Conservation (phyloP, 2,888 invertebrate species). For the Rotaria sp. region DNA sequence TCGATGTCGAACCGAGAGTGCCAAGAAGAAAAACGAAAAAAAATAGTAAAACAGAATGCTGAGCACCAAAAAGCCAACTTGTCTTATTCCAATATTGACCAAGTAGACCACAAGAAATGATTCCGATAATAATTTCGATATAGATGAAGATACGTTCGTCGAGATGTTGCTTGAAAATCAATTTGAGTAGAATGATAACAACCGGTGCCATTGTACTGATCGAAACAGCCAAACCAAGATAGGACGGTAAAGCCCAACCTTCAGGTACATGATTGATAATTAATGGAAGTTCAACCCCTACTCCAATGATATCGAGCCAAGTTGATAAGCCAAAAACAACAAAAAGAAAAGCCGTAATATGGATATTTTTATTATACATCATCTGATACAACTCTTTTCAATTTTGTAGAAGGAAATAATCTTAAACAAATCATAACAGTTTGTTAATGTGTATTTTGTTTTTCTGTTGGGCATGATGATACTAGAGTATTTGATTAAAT, state of each 20-base stretch:
- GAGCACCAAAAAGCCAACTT: background rate
- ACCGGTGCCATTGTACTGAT: background rate
- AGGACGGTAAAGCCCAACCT: background rate
- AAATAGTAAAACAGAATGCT: background rate
- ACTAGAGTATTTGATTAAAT: too few species aligned
- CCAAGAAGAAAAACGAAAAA: background rate
- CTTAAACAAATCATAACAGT: too few species aligned
- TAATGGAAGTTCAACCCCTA: conserved; percentile 13
- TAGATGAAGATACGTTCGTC: conserved; percentile 17
- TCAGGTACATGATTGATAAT: background rate
- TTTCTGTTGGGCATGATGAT: too few species aligned
- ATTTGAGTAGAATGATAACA: background rate
- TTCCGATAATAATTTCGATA: background rate
- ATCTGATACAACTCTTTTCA: too few species aligned
- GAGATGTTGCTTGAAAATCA: background rate
- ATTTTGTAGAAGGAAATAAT: too few species aligned
- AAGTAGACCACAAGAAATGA: background rate
- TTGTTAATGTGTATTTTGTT: too few species aligned
- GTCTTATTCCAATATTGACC: background rate
- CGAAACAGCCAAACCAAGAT: background rate
- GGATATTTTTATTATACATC: background rate
- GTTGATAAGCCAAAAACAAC: background rate
- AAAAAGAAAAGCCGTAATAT: background rate
- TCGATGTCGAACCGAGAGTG: background rate
- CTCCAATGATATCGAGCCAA: conserved; percentile 19